Evolutionary conservation across 2,113 vertebrate genomes (phyloP).

Genomic region (Phylloscopus trochilus): DNA sequence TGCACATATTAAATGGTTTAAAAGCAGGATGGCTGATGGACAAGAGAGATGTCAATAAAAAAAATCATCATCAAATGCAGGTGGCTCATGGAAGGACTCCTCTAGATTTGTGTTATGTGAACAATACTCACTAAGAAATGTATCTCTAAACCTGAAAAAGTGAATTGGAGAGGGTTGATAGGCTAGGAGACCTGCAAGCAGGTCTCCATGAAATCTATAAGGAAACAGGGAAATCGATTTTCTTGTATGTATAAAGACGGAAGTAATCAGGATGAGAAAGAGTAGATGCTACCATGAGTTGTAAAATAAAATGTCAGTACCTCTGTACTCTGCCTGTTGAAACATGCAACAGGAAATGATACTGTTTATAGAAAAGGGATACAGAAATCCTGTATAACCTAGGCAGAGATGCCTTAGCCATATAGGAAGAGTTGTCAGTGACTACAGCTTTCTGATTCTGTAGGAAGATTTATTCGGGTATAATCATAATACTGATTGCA

Average conservation of each 20-base stretch:
- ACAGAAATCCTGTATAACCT: background rate
- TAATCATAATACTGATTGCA: background rate
- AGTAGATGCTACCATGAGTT: background rate
- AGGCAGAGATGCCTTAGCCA: background rate
- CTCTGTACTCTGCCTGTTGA: background rate
- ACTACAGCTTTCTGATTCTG: background rate
- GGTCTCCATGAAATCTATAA: background rate
- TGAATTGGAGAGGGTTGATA: background rate
- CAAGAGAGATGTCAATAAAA: background rate
- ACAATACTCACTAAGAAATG: background rate
- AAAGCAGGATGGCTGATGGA: background rate
- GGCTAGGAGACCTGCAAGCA: background rate
- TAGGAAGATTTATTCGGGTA: background rate
- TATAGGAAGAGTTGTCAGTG: background rate
- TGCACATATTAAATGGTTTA: background rate
- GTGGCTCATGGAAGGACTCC: background rate
- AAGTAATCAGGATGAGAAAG: background rate
- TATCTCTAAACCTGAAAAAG: background rate
- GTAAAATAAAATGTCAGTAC: background rate
- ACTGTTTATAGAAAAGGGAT: background rate
- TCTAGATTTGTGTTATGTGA: background rate
- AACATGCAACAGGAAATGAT: background rate
- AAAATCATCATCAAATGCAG: background rate
- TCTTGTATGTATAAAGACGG: background rate
- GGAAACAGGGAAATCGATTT: background rate